A percentile compares a stretch with the other conserved stretches of the same genome.
These are phyloP conservation scores for Cerastis rubricosa DNA, from an alignment of 2,888 invertebrate genomes.

Conservation along the genomic window DNA sequence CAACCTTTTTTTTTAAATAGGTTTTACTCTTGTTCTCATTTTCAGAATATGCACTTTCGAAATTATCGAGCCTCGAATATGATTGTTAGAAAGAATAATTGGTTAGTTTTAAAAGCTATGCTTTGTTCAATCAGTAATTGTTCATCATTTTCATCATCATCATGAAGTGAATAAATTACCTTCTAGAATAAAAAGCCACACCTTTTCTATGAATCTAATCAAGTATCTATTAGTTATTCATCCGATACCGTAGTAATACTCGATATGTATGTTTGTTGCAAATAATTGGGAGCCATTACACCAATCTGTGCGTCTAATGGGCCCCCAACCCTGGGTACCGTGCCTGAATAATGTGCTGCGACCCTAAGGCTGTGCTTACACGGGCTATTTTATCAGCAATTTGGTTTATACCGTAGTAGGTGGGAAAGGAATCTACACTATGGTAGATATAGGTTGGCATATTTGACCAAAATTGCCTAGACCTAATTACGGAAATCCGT, in stretches of 20 bases:
- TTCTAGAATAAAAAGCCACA: background rate
- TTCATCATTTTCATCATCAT: no score
- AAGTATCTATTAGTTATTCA: conserved; percentile 38
- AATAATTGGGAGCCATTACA: conserved; percentile 63
- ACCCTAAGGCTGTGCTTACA: conserved; percentile 46
- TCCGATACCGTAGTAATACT: conserved; percentile 20
- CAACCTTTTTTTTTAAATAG: no score
- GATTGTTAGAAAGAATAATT: background rate
- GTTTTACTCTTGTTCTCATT: background rate
- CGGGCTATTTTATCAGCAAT: background rate
- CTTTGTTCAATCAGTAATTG: background rate
- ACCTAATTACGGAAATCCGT: no score
- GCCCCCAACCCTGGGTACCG: conserved; percentile 14
- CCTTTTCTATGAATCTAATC: conserved; percentile 3
- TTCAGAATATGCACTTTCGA: background rate
- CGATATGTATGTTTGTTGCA: conserved; percentile 52
- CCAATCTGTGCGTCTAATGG: conserved; percentile 62
- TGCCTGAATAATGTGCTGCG: conserved; percentile 48
- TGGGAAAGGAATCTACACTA: no score
- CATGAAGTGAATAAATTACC: background rate
- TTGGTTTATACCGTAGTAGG: no score
- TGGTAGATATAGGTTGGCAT: no score
- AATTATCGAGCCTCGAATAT: background rate
- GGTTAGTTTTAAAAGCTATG: background rate
- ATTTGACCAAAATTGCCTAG: no score